Conservation (phyloP, 2,888 invertebrate genomes). For the Phytoseiulus persimilis region DNA sequence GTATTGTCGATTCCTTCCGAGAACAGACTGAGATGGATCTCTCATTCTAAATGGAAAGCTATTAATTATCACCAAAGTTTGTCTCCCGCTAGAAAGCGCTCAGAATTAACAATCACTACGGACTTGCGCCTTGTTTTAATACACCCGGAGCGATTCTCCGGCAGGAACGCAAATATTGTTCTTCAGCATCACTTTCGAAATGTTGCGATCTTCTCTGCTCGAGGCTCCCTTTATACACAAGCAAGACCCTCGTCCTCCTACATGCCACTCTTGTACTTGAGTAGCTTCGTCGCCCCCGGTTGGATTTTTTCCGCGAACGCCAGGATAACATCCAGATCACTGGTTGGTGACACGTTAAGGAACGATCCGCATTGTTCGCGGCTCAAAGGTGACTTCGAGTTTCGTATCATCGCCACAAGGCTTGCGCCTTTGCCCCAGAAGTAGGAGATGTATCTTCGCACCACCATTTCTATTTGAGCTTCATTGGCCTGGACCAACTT, state of each 20-base stretch:
- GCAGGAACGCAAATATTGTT: neutral
- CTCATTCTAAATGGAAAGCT: neutral
- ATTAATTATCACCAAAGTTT: neutral
- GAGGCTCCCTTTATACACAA: neutral
- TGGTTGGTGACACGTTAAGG: constrained; percentile 7
- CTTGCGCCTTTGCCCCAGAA: constrained; percentile 30
- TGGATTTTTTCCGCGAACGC: constrained; percentile 31
- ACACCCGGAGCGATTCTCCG: neutral
- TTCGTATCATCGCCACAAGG: constrained; percentile 29
- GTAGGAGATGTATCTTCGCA: constrained; percentile 22
- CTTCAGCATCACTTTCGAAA: neutral
- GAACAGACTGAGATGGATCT: neutral
- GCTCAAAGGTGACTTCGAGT: neutral
- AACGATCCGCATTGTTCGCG: neutral
- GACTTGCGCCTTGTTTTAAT: neutral
- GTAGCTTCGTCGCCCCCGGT: constrained; percentile 12
- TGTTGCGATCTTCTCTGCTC: neutral
- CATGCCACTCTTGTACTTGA: neutral
- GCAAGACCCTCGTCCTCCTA: neutral
- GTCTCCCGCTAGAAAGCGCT: neutral
- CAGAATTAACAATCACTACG: neutral
- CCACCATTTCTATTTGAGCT: constrained; percentile 33
- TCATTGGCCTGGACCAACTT: constrained; percentile 22
- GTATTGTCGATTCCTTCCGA: neutral
- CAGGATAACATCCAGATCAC: constrained; percentile 21